Evolutionary conservation across 2,113 vertebrate genomes (phyloP).

Genomic region (Uria lomvia): DNA sequence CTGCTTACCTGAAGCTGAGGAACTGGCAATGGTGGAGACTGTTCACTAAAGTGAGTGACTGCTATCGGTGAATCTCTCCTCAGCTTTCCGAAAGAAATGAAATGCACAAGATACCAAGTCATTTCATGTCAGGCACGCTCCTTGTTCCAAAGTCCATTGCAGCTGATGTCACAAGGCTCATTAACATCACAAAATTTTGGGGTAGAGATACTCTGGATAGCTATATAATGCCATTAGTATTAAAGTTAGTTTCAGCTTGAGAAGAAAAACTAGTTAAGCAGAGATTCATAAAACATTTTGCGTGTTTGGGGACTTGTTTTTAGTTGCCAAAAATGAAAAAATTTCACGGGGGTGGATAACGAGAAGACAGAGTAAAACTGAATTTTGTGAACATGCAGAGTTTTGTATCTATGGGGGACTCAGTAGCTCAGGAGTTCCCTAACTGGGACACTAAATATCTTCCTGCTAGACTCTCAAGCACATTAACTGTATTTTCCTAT

Average conservation of each 20-base stretch:
- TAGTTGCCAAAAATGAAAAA: not conserved
- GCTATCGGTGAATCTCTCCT: not conserved
- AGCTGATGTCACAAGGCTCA: not conserved
- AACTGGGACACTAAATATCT: not conserved
- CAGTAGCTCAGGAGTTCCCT: not conserved
- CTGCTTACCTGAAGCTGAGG: conserved; percentile 91
- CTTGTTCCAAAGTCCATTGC: not conserved
- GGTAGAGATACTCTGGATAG: not conserved
- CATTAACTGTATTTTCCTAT: not conserved
- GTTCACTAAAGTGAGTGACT: conserved; percentile 87
- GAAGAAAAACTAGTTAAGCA: not conserved
- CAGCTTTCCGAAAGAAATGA: not conserved
- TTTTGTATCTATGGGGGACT: not conserved
- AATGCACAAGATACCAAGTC: not conserved
- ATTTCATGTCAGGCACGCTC: not conserved
- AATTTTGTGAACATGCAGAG: not conserved
- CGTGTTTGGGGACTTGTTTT: not conserved
- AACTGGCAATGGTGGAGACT: conserved; percentile 99
- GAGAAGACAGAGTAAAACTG: not conserved
- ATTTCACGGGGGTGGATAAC: not conserved
- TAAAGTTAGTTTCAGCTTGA: not conserved
- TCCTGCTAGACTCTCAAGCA: not conserved
- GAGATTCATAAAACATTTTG: not conserved
- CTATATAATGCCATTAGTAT: not conserved
- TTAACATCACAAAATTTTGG: not conserved